Percentiles rank a stretch among this genome's conserved stretches.
These are phyloP conservation scores for Parnassius glacialis DNA, from an alignment of 2,888 invertebrate species.

Conservation along the genomic window DNA sequence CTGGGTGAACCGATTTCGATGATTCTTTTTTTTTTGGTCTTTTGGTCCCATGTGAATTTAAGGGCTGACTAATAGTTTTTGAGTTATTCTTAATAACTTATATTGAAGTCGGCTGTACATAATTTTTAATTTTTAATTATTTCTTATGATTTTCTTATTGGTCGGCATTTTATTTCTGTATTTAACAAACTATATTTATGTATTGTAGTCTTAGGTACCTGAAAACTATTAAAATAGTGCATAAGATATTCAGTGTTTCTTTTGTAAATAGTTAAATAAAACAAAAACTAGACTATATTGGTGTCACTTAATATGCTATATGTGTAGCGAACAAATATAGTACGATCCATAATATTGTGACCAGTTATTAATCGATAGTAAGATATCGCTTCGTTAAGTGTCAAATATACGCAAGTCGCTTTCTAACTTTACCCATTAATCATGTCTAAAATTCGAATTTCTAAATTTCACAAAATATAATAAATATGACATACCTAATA, in stretches of 20 bases:
- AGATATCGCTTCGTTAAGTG: constrained; percentile 7
- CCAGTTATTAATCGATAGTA: constrained; percentile 1
- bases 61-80: too few relatives aligned
- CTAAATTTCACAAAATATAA: background rate
- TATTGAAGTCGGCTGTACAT: too few relatives aligned
- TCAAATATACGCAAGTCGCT: constrained; percentile 13
- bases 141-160: too few relatives aligned
- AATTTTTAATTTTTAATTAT: too few relatives aligned
- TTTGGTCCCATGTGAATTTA: too few relatives aligned
- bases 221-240: constrained; percentile 8
- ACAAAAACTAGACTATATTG: constrained; percentile 1
- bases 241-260: constrained; percentile 12
- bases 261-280: constrained; percentile 21
- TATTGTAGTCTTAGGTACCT: constrained; percentile 22
- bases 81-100: too few relatives aligned
- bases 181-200: constrained; percentile 1
- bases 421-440: constrained; percentile 1
- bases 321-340: constrained; percentile 5
- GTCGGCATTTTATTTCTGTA: background rate
- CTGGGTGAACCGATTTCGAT: too few relatives aligned
- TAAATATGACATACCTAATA: background rate
- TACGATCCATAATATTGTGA: constrained; percentile 14
- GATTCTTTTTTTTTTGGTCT: too few relatives aligned
- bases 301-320: background rate
- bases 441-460: background rate